Percentiles rank a stretch among this genome's conserved stretches.
phyloP scores from a whole-genome alignment of 2,888 invertebrate species.

The Spialia ferax region DNA sequence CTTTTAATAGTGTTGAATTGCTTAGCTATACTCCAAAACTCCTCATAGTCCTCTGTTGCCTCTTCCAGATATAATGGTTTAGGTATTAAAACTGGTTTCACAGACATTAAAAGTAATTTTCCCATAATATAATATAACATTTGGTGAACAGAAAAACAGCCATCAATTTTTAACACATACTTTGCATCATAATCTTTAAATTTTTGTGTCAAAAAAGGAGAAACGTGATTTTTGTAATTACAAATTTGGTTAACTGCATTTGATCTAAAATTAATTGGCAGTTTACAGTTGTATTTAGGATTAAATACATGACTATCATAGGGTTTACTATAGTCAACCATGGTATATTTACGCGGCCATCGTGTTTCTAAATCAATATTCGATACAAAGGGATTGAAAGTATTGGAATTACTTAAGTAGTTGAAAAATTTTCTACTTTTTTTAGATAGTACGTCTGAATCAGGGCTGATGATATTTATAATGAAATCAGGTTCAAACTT shows the following conservation, averaged over 20 bases:
- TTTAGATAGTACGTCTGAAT: conserved; percentile 81
- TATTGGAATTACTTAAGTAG: conserved; percentile 56
- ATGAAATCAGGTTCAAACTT: conserved; percentile 79
- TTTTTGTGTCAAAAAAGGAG: conserved; percentile 79
- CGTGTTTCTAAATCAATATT: conserved; percentile 54
- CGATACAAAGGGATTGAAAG: conserved; percentile 54
- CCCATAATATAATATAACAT: conserved; percentile 82
- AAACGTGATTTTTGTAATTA: conserved; percentile 74
- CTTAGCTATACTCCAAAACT: conserved; percentile 72
- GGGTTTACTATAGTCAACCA: conserved; percentile 54
- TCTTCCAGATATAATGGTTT: conserved; percentile 72
- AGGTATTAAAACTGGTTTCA: conserved; percentile 69
- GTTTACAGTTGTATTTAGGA: conserved; percentile 77
- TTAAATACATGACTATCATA: conserved; percentile 59
- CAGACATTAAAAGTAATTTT: conserved; percentile 64
- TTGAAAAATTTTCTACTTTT: conserved; percentile 65
- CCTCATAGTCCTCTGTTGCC: conserved; percentile 67
- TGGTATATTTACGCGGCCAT: conserved; percentile 69
- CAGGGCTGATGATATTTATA: conserved; percentile 85
- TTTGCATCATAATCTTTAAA: conserved; percentile 84
- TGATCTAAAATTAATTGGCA: conserved; percentile 75
- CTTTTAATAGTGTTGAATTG: conserved; percentile 60
- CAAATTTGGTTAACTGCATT: conserved; percentile 80
- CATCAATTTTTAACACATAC: conserved; percentile 86
- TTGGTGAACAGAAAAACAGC: conserved; percentile 72